Base-by-base conservation (phyloP, 2,113 vertebrate species). In the Eidolon helvum region DNA sequence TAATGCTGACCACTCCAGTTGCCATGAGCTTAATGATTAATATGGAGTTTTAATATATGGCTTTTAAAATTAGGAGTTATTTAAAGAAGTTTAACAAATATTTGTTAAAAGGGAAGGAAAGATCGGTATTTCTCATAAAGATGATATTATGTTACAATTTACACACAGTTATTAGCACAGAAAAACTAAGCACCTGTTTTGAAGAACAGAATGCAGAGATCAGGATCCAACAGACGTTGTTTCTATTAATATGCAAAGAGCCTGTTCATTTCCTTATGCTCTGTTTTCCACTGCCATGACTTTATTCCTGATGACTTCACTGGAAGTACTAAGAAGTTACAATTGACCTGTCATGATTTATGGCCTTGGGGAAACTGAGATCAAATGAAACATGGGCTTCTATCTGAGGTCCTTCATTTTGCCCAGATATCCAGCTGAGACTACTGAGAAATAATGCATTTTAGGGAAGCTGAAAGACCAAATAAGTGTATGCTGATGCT, bases 11-110 rank as follows among this genome's bases (percentile, higher is more conserved):
- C 45, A 68, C 12, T 83, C 40, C 35, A 74, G 11, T 75, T 91
- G 7, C 50, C 78, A 84, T 8, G 53, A 92, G 26, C 3, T 80
- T 90, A 92, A 87, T 87, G n/a, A 90, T 90, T 90, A 92, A 87
- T 80, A 38, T 45, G 14, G 74, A 40, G 24, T 50, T 94, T 92
- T 92, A 88, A 91, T 55, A 74, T 28, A 43, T 14, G 18, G 28
- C 59, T 95, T 97, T 97, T 88, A 83, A 94, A 96, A 82, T 80
- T 89, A 90, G 21, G 18, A 84, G 24, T 79, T 50, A 57, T 38
- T 90, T n/a, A 95, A 97, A 90, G 30, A 40, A 78, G 59, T 82
- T 82, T 43, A 92, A 72, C 77, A 96, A 97, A 95, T 89, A 86
- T 94, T 95, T 98, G 82, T 90, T 86, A 80, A 94, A 65, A 80